Conservation (phyloP, 1,140 invertebrate genomes). For the Pseudachorutes palmiensis region DNA sequence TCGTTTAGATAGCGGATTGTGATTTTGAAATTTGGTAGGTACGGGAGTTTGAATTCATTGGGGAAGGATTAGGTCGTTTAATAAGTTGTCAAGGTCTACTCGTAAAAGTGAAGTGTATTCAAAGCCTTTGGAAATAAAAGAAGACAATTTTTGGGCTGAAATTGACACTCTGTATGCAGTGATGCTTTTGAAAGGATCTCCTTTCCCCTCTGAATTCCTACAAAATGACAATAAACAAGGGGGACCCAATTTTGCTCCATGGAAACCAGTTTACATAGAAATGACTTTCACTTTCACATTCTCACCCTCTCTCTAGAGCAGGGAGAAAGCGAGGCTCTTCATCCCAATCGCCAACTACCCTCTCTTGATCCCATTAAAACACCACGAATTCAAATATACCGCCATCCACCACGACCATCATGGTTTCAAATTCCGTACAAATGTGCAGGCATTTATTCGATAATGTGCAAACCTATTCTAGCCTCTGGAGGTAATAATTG, state of each 20-base stretch:
- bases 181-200: neutral
- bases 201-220: conserved; percentile 4
- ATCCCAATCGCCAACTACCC: too few relatives aligned
- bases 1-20: too few relatives aligned
- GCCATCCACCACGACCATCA: too few relatives aligned
- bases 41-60: neutral
- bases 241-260: neutral
- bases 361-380: too few relatives aligned
- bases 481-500: too few relatives aligned
- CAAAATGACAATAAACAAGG: conserved; percentile 10
- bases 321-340: too few relatives aligned
- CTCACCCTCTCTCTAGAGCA: neutral
- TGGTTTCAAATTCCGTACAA: too few relatives aligned
- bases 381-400: too few relatives aligned
- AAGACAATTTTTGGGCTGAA: neutral
- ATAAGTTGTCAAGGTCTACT: neutral
- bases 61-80: neutral
- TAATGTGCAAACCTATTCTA: too few relatives aligned
- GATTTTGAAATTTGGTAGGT: neutral
- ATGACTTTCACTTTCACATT: conserved; percentile 10
- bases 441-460: too few relatives aligned
- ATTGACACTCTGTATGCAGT: conserved; percentile 12
- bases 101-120: neutral
- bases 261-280: conserved; percentile 10
- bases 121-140: neutral